Conservation (phyloP, 2,888 invertebrate genomes). For the Bugula neritina region DNA sequence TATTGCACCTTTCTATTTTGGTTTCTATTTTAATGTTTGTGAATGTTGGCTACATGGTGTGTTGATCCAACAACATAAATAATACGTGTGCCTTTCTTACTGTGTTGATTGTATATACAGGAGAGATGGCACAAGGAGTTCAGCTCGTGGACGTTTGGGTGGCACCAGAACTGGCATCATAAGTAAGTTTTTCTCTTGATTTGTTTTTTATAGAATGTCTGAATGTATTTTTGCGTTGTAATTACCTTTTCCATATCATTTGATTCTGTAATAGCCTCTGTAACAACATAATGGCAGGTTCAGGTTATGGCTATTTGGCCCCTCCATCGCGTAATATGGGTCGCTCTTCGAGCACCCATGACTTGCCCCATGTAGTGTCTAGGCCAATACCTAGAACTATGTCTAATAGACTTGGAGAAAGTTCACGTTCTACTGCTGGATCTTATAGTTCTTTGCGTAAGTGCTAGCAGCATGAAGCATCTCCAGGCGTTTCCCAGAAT, state of each 20-base stretch:
- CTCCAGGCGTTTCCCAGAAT: background rate
- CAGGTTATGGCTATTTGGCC: constrained; percentile 18
- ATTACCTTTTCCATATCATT: no score
- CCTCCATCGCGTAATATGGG: constrained; percentile 14
- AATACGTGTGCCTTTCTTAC: no score
- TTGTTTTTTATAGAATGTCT: no score
- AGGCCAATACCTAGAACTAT: background rate
- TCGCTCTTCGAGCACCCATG: constrained; percentile 12
- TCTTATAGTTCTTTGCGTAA: constrained; percentile 15
- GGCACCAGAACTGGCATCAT: constrained; percentile 5
- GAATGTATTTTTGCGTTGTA: no score
- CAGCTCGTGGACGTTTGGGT: constrained; percentile 3
- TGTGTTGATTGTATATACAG: no score
- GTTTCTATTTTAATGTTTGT: no score
- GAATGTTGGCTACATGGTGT: no score
- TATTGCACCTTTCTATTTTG: no score
- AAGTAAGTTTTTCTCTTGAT: constrained; percentile 17
- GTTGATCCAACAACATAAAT: no score
- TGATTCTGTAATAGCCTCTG: no score
- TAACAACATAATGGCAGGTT: constrained; percentile 17
- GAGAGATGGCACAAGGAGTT: background rate
- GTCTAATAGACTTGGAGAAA: background rate
- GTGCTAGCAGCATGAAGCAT: background rate
- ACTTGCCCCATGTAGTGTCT: constrained; percentile 12
- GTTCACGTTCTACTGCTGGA: background rate